A percentile compares a stretch with the other conserved stretches of the same genome.
Conservation (phyloP, 35 echinoderm and acorn worm genomes). For the Acanthaster planci region DNA sequence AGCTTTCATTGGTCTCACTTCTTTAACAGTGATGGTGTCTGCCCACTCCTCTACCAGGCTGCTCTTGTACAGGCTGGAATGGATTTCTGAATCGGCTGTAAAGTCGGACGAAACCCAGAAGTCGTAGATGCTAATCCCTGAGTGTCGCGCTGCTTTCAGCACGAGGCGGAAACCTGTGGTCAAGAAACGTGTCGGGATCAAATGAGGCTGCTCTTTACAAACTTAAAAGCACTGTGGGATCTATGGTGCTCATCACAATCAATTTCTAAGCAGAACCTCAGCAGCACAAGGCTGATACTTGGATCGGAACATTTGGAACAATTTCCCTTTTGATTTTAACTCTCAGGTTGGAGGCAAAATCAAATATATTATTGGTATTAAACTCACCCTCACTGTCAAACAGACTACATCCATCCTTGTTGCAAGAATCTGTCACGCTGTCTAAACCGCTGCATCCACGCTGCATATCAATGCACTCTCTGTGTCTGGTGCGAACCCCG, state of each 20-base stretch:
- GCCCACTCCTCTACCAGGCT: constrained; percentile 14
- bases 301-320: too few species aligned
- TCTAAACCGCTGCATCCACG: background rate
- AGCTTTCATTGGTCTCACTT: too few species aligned
- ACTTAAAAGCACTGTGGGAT: background rate
- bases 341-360: too few species aligned
- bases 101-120: background rate
- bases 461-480: constrained; percentile 40
- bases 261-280: too few species aligned
- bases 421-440: constrained; percentile 22
- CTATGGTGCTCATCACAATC: background rate
- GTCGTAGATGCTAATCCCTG: constrained; percentile 15
- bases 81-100: background rate
- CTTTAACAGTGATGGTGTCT: background rate
- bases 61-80: background rate
- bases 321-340: too few species aligned
- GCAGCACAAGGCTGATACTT: too few species aligned
- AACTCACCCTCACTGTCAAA: constrained; percentile 39
- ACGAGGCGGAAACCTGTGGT: constrained; percentile 24
- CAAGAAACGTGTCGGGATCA: too few species aligned
- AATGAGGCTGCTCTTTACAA: background rate
- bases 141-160: constrained; percentile 23
- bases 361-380: background rate
- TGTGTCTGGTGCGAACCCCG: constrained; percentile 15
- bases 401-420: constrained; percentile 22